Conservation (phyloP, 2,888 invertebrate genomes). For the Lithophane socia region DNA sequence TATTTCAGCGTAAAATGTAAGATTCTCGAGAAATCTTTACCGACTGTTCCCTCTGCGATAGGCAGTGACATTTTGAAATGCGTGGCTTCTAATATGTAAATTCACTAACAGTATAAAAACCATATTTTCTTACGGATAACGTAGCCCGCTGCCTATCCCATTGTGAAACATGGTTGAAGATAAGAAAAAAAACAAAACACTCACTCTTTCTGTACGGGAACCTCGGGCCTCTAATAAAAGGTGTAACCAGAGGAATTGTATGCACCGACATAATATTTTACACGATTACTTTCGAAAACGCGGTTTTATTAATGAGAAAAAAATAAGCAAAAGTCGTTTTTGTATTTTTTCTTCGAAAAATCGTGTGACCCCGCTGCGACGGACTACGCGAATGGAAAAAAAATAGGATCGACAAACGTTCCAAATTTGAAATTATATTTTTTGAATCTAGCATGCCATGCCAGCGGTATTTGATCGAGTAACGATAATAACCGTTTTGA, state of each 20-base stretch:
- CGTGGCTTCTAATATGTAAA: neutral
- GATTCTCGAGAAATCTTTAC: conserved; percentile 37
- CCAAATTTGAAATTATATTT: conserved; percentile 76
- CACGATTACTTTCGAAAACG: conserved; percentile 60
- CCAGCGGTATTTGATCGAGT: conserved; percentile 54
- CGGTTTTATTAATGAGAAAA: conserved; percentile 56
- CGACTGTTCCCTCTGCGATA: conserved; percentile 7
- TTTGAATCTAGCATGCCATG: conserved; percentile 74
- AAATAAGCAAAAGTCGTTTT: conserved; percentile 23
- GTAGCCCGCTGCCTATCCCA: neutral
- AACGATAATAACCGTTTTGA: conserved; percentile 51
- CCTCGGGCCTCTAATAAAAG: conserved; percentile 88
- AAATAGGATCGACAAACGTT: conserved; percentile 79
- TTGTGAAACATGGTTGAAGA: conserved; percentile 18
- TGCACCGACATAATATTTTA: conserved; percentile 87
- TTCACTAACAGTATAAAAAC: neutral
- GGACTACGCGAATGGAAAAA: conserved; percentile 80
- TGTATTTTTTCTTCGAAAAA: conserved; percentile 69
- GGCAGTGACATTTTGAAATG: conserved; percentile 30
- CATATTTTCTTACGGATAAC: conserved; percentile 7
- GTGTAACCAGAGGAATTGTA: conserved; percentile 87
- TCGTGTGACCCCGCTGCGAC: conserved; percentile 75
- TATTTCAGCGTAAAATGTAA: conserved; percentile 4
- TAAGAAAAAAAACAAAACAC: conserved; percentile 68
- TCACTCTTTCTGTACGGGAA: conserved; percentile 89